Evolutionary conservation across 2,797 vertebrate genomes (phyloP), one percentile per base, ranked within the genome.

Genomic region (Anas bahamensis): DNA sequence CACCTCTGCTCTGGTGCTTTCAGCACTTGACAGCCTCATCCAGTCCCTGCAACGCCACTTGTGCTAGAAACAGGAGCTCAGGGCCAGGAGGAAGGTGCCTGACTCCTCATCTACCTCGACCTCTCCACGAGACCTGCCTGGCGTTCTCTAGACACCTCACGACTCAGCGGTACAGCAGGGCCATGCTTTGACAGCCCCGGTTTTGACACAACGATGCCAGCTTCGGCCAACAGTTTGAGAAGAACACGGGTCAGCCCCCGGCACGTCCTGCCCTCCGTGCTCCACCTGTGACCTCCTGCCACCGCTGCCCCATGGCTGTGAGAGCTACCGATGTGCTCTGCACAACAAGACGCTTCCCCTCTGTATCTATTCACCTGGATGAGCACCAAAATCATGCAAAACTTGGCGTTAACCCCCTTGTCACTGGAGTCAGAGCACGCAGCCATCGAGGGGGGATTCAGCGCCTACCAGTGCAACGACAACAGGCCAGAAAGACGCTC

Each of bases 351-450:
- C 66, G 35, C 48, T 88, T 89, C 73, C 42, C 83, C 70, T 84
- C 73, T 84, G 63, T 56, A 85, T 66, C 74, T 70, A 56, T 23
- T 85, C 83, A 74, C 75, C 93, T 48, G 86, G 75, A 93, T 70
- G 83, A 92, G 13, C 86, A 94, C 37, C 44, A 35, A 88, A 93
- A 77, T 77, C 71, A 88, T 42, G 86, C 84, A 92, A 93, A 90
- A 13, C 41, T 91, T 26, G 46, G 35, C 56, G 69, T 75, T 95
- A 94, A 96, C 92, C 57, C 83, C 60, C 59, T 64, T 61, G 50
- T 66, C 52, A 53, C 84, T 78, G 70, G 37, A 63, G 69, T 0
- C 55, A 75, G 44, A 85, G 63, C 41, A 60, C 80, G 59, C 33
- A 44, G 48, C 13, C 1, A 0, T 37, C 21, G 33, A 89, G 39